These are phyloP conservation scores for Pseudopleuronectes americanus DNA, from an alignment of 2,797 vertebrate species.

Conservation along the genomic window DNA sequence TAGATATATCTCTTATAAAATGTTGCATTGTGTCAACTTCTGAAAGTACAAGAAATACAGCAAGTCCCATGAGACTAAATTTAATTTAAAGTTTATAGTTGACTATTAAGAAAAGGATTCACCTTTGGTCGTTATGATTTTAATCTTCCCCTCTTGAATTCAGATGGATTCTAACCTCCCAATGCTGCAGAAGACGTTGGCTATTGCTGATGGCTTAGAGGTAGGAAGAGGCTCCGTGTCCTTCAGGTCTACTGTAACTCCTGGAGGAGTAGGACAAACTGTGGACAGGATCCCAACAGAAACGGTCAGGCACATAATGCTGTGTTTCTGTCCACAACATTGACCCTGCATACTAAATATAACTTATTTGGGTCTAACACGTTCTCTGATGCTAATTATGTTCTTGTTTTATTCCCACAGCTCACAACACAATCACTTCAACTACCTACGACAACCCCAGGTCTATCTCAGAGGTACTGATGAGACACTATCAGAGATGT, in stretches of 20 bases:
- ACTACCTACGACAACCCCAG: slow-evolving; percentile 63
- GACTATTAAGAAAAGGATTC: not conserved
- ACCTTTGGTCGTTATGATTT: too few relatives aligned
- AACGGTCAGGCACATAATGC: slow-evolving; percentile 80
- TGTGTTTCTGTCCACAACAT: not conserved
- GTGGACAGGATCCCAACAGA: slow-evolving; percentile 85
- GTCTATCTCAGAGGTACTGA: slow-evolving; percentile 77
- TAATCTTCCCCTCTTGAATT: too few relatives aligned
- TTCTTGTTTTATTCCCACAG: slow-evolving; percentile 53
- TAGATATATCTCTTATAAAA: too few relatives aligned
- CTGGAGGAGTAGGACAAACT: slow-evolving; percentile 82
- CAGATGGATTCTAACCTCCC: slow-evolving; percentile 83
- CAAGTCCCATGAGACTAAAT: too few relatives aligned
- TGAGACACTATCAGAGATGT: not conserved
- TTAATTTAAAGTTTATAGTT: too few relatives aligned
- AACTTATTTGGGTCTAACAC: not conserved
- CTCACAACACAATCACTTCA: slow-evolving; percentile 76
- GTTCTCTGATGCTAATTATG: not conserved
- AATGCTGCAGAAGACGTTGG: slow-evolving; percentile 91
- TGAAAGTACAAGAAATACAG: too few relatives aligned
- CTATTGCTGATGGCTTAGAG: slow-evolving; percentile 84
- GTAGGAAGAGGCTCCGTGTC: slow-evolving; percentile 86
- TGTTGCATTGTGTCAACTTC: too few relatives aligned
- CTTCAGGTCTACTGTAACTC: slow-evolving; percentile 92
- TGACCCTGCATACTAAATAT: not conserved